Base-by-base conservation (phyloP, 2,113 vertebrate genomes). In the Procapra przewalskii region DNA sequence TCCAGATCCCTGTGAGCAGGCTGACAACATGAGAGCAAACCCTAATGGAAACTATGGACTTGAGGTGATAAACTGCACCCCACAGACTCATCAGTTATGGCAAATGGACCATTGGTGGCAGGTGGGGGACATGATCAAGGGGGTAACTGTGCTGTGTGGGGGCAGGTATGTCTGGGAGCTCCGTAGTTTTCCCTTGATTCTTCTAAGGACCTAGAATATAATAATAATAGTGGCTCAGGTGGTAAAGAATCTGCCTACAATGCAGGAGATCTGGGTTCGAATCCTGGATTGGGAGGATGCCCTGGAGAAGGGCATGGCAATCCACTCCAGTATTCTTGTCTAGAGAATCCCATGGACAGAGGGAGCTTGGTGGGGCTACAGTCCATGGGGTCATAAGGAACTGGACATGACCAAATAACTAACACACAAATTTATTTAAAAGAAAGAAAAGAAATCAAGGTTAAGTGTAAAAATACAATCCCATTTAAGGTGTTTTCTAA, bases 41-140 rank as follows among this genome's bases (percentile, higher is more conserved):
- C 13, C 3, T 11, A 29, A 36, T 8, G 23, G 10, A 79, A 29
- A 64, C 54, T 11, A 2, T 0, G 23, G 29, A 45, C 36, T 77
- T n/a, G 4, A 12, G 23, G 1, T 25, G 82, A 31, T 19, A 21
- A 36, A 40, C 23, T 40, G 81, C 16, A n/a, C 9, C n/a, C 0
- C 21, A 16, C 0, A 17, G 48, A 33, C 21, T 3, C 55, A 5
- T 54, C n/a, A 7, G 0, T 75, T 15, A 7, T n/a, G 16, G n/a
- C 45, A 62, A 43, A 7, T 3, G 0, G 8, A 12, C 14, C 48
- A 17, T 21, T 21, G 3, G 79, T 81, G 48, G 16, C 16, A 6
- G 8, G 13, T 13, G 25, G 23, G 21, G 5, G 10, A 6, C 2
- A 2, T 29, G 25, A 57, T 31, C 17, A 19, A 1, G 5, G 15